phyloP scores from a whole-genome alignment of 2,113 vertebrate genomes.

The Castor canadensis region DNA sequence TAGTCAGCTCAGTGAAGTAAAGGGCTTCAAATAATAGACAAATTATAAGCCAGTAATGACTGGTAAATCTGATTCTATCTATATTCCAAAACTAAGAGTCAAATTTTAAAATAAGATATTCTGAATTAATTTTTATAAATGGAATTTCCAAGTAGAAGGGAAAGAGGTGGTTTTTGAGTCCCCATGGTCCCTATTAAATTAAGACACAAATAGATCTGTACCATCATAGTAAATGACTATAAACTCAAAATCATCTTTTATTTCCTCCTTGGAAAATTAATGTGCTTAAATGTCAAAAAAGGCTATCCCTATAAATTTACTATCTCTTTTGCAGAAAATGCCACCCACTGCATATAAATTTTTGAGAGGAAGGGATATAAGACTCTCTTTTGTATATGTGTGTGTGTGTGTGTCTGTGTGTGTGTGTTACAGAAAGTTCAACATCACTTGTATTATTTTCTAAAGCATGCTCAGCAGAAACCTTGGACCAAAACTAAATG shows the following conservation, averaged over 20 bases:
- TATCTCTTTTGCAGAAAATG: conserved; percentile 41
- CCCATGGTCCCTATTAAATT: background rate
- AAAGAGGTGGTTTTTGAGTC: background rate
- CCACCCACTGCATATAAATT: background rate
- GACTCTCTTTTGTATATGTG: background rate
- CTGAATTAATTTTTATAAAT: background rate
- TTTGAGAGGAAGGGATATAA: background rate
- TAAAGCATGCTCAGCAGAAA: background rate
- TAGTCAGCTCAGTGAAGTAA: background rate
- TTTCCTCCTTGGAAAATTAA: conserved; percentile 46
- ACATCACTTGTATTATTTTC: background rate
- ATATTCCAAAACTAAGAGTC: background rate
- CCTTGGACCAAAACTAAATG: background rate
- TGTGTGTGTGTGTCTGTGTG: background rate
- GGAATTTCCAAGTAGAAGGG: background rate
- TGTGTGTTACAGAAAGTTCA: background rate
- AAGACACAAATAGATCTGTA: background rate
- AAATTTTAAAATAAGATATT: background rate
- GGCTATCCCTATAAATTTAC: conserved; percentile 4
- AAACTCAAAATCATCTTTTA: conserved; percentile 47
- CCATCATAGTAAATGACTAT: conserved; percentile 1
- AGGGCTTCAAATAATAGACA: background rate
- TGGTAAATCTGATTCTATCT: background rate
- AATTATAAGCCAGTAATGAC: background rate
- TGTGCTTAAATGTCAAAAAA: conserved; percentile 40